Evolutionary conservation across 2,797 vertebrate species (phyloP), one percentile per base, ranked within the genome.

Genomic region (Alectoris magna): DNA sequence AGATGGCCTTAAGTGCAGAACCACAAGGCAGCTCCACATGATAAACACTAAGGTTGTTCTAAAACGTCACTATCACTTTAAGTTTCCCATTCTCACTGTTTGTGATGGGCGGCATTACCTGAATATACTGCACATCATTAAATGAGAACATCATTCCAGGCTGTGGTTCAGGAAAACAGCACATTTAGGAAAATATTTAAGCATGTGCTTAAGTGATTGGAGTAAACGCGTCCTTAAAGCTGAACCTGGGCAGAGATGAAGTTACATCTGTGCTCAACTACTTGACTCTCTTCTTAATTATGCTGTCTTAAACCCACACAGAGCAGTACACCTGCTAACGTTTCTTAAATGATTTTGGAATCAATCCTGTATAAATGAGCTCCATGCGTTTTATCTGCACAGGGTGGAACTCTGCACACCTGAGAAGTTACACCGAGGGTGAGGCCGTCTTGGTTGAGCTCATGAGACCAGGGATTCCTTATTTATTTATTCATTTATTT

Each of bases 241-340:
- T 71, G 62, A 84, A 49, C 31, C 34, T 70, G 87, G 91, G 55
- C 58, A 80, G 62, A 75, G 27, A 83, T 63, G 49, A 46, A 87
- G 69, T 75, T 87, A 94, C 46, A 18, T 72, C 75, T 95, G 62
- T 78, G 55, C 36, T 94, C 95, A 96, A 96, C 83, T 67, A 87
- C 82, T 81, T 84, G 93, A 94, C 87, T 92, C 14, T 46, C 39
- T 31, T 78, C 73, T 86, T 49, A 78, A 87, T 93, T 94, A 91
- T 6, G 34, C 15, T 87, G 22, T 62, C 56, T 89, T 70, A 93
- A 94, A 90, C 23, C 43, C 59, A 86, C 87, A 59, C 51, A 59
- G 39, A 68, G 81, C 59, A 82, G 55, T 53, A 67, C 39, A 70
- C 81, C 84, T 81, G 79, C 43, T 92, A 77, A 90, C 89, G 67